Conservation (phyloP, 2,113 vertebrate species). For the Mustela nigripes region DNA sequence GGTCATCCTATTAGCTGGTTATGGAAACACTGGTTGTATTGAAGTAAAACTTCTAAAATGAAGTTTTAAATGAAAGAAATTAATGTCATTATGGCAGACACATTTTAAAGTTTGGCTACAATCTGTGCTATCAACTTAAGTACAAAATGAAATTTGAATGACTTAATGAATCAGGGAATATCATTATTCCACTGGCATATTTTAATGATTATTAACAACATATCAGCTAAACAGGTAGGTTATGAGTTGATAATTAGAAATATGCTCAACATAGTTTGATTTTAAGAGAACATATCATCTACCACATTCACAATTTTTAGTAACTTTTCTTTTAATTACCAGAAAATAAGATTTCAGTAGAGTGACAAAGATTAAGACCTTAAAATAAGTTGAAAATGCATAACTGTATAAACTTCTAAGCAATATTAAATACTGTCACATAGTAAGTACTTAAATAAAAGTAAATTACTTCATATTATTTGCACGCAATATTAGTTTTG, state of each 20-base stretch:
- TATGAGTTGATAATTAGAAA: slow-evolving; percentile 35
- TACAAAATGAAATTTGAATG: not conserved
- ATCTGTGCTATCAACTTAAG: not conserved
- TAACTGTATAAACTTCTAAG: not conserved
- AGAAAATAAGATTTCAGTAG: not conserved
- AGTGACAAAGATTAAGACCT: not conserved
- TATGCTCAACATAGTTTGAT: not conserved
- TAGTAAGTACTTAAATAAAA: not conserved
- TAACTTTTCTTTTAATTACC: not conserved
- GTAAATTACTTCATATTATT: slow-evolving; percentile 14
- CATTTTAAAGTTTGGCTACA: slow-evolving; percentile 13
- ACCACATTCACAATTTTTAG: not conserved
- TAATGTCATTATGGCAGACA: slow-evolving; percentile 9
- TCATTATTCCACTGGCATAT: not conserved
- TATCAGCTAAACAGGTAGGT: not conserved
- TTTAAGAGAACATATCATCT: not conserved
- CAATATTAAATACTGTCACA: not conserved
- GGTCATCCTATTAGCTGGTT: not conserved
- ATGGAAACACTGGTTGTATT: not conserved
- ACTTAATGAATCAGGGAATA: not conserved
- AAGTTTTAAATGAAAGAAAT: slow-evolving; percentile 29
- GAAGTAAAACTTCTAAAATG: slow-evolving; percentile 24
- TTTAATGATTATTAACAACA: slow-evolving; percentile 5
- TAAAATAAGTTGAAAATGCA: slow-evolving; percentile 36
- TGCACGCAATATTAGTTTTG: slow-evolving; percentile 12